Evolutionary conservation across 2,113 vertebrate genomes (phyloP), one percentile per base, ranked within the genome.

Genomic region (Hydrolagus affinis): DNA sequence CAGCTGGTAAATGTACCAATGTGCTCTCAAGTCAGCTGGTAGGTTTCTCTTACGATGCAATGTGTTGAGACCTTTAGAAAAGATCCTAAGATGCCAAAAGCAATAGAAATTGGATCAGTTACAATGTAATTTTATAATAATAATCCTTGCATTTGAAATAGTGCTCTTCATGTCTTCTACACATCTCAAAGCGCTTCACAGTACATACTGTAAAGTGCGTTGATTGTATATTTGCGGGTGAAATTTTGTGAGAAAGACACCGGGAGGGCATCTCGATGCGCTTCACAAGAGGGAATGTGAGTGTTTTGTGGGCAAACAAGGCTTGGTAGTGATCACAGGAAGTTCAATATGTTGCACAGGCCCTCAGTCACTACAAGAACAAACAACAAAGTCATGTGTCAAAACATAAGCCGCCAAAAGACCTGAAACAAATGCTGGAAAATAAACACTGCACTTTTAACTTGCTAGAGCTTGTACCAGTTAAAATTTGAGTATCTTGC

Each of bases 101-200:
- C 15, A 83, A 66, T 68, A 28, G 57, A 64, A 83, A 83, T 10
- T 32, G 7, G 23, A 68, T 83, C 11, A 64, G 30, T 83, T 83
- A 25, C 30, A 83, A 83, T 68, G 62, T 12, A 83, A 30, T 68
- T n/a, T 83, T 21, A 66, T 14, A 83, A 83, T n/a, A n/a, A n/a
- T n/a, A n/a, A n/a, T n/a, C n/a, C n/a, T n/a, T n/a, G n/a, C n/a
- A n/a, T n/a, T n/a, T n/a, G n/a, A n/a, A n/a, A n/a, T n/a, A n/a
- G n/a, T n/a, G n/a, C n/a, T n/a, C n/a, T n/a, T n/a, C n/a, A n/a
- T n/a, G n/a, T n/a, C n/a, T n/a, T n/a, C n/a, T n/a, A n/a, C n/a
- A n/a, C n/a, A n/a, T 44, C 44, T 44, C 44, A 44, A 44, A 44
- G 6, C 44, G 44, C 44, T 44, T 44, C 44, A 44, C 44, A 44